Evolutionary conservation across 2,888 invertebrate genomes (phyloP), one percentile per base, ranked within the genome.

Genomic region (Hirudinaria manillensis): DNA sequence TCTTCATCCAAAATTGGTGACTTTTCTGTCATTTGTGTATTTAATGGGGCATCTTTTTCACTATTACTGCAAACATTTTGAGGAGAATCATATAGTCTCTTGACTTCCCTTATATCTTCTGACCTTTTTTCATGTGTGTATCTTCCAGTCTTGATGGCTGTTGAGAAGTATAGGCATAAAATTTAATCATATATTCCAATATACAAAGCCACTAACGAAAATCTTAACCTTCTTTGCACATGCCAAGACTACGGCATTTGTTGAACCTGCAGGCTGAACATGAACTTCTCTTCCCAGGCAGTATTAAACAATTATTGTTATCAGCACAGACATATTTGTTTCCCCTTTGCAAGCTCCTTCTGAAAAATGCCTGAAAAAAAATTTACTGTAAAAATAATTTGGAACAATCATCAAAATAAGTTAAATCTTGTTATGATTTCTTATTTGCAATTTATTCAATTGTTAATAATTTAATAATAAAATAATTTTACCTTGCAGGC

Each of bases 61-160:
- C 16, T 65, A 13, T 24, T n/a, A 10, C 24, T 61, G 24, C 24
- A 27, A 10, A 7, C 61, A 10, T 61, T 61, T 61, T 61, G 61
- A 27, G 24, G 61, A 2, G 29, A 61, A 10, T 61, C 29, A 10
- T 24, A 70, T 1, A 70, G 71, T 38, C 65, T 73, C 73, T 83
- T 83, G 29, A 84, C 81, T 76, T 84, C 84, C 13, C 80, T 76
- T 4, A 83, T 84, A 76, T 84, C 83, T 70, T 80, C 77, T 13
- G 83, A 83, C 55, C 82, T 78, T 76, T 84, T 84, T 72, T 81
- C 80, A 68, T 83, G 81, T 16, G 84, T 83, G 78, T 84, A 84
- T 38, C 84, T 77, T 10, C 84, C 84, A 2, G 83, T 84, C 77
- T 83, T 83, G 36, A 84, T 84, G 4, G 84, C 84, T 84, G 79